Evolutionary conservation across 2,113 vertebrate genomes (phyloP), one percentile per base, ranked within the genome.

Genomic region (Ceyx cyanopectus): DNA sequence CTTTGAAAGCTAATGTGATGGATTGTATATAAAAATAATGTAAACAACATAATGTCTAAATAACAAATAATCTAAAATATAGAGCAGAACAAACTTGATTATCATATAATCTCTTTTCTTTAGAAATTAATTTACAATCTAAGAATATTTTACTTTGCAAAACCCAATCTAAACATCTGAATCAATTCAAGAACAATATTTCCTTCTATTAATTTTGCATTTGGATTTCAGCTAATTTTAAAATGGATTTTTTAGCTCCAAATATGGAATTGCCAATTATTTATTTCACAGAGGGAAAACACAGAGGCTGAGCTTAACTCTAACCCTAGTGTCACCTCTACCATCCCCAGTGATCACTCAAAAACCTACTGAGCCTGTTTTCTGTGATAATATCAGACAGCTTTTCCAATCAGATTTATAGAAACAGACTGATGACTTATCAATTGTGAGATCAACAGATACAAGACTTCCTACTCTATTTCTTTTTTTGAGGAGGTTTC

Each of bases 231-330:
- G 32, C 10, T 69, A 34, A 27, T 46, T 86, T 86, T 85, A 1
- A 40, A 73, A 63, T 19, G 63, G 6, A 63, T 30, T 72, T 66
- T 81, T 83, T 75, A 60, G 11, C 12, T 58, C 21, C 56, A 74
- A 70, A 70, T 24, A 81, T 7, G 12, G 22, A 85, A 81, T 51
- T 72, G 5, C 11, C 30, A 41, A 30, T 85, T 50, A 67, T 30
- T 8, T 41, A 65, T 73, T 85, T 87, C 34, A 79, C 0, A 3
- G 41, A 80, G 76, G 8, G 27, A 56, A 93, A 80, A 66, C 14
- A n/a, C 24, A 51, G 34, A 53, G 24, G 6, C n/a, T 41, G 24
- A 0, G 0, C 26, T 88, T 54, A 51, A 32, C 53, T 51, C 2
- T 51, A 61, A 50, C 22, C 37, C 14, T 21, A 30, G 3, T 70